Percentiles rank a stretch among this genome's conserved stretches.
Conservation (phyloP, 1,140 invertebrate genomes). For the Hycleus cichorii region DNA sequence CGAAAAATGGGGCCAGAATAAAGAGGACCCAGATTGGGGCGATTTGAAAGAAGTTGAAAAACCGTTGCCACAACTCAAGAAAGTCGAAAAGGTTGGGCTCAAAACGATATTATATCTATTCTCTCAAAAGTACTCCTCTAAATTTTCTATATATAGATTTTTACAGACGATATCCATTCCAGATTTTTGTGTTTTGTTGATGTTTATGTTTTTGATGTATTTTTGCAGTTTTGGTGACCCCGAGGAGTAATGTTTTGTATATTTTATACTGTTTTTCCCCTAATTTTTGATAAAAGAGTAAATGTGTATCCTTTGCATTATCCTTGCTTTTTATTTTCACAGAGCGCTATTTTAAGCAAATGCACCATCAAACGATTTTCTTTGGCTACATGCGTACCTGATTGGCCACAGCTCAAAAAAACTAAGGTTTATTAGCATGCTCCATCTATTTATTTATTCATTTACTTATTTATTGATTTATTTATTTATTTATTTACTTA, state of each 20-base stretch:
- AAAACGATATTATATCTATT: slow-evolving; percentile 7
- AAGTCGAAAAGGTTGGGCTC: slow-evolving; percentile 79
- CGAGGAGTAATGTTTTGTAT: slow-evolving; percentile 25
- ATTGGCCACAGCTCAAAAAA: slow-evolving; percentile 29
- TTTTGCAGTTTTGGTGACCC: slow-evolving; percentile 23
- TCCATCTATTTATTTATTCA: background rate
- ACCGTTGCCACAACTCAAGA: slow-evolving; percentile 73
- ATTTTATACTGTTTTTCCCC: background rate
- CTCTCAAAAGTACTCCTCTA: background rate
- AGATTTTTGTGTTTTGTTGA: slow-evolving; percentile 5
- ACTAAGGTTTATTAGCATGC: slow-evolving; percentile 26
- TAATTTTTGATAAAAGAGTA: slow-evolving; percentile 17
- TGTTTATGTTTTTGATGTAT: slow-evolving; percentile 18
- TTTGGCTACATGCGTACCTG: slow-evolving; percentile 20
- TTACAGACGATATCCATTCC: slow-evolving; percentile 5
- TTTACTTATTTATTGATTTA: background rate
- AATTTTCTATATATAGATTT: background rate
- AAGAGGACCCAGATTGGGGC: slow-evolving; percentile 85
- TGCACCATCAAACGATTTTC: slow-evolving; percentile 15
- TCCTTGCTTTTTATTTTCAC: slow-evolving; percentile 13
- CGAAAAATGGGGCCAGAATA: slow-evolving; percentile 85
- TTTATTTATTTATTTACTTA: background rate
- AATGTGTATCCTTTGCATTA: slow-evolving; percentile 2
- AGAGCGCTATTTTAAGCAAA: slow-evolving; percentile 12
- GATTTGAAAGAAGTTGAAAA: slow-evolving; percentile 90